Conservation (phyloP, 1,140 invertebrate species). For the Drosophila prosaltans region DNA sequence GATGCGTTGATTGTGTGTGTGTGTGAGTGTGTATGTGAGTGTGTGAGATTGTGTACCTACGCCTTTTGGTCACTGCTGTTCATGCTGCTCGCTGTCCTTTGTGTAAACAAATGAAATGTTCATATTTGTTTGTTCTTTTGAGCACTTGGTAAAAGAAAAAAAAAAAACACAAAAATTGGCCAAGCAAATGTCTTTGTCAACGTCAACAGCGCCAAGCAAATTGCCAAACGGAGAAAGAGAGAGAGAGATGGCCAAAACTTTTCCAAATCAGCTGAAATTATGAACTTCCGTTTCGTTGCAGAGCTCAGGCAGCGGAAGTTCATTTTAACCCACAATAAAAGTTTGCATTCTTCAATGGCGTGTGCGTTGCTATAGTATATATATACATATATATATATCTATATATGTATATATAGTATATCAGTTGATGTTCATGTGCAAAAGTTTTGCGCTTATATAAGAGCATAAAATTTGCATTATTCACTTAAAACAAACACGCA, state of each 20-base stretch:
- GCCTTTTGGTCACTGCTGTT: conserved; percentile 75
- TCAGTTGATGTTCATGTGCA: conserved; percentile 73
- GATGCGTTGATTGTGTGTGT: conserved; percentile 39
- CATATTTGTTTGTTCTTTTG: conserved; percentile 60
- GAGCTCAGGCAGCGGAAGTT: conserved; percentile 70
- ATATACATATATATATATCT: conserved; percentile 9
- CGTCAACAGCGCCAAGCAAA: conserved; percentile 64
- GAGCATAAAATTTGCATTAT: conserved; percentile 81
- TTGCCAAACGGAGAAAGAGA: conserved; percentile 40
- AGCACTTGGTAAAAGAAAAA: neutral
- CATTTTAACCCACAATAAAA: conserved; percentile 81
- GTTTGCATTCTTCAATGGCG: conserved; percentile 64
- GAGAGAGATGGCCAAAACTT: conserved; percentile 50
- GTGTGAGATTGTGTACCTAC: conserved; percentile 58
- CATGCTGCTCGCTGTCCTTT: conserved; percentile 42
- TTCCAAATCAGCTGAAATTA: conserved; percentile 80
- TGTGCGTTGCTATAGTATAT: conserved; percentile 21
- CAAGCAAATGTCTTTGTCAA: conserved; percentile 75
- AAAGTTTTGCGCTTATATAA: conserved; percentile 77
- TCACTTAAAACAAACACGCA: conserved; percentile 75
- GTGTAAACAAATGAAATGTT: conserved; percentile 76
- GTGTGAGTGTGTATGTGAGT: conserved; percentile 28
- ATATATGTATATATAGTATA: conserved; percentile 19
- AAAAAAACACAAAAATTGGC: conserved; percentile 55
- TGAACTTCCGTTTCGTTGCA: conserved; percentile 73